Evolutionary conservation across 2,113 vertebrate species (phyloP), one percentile per base, ranked within the genome.

Genomic region (Gymnogyps californianus): DNA sequence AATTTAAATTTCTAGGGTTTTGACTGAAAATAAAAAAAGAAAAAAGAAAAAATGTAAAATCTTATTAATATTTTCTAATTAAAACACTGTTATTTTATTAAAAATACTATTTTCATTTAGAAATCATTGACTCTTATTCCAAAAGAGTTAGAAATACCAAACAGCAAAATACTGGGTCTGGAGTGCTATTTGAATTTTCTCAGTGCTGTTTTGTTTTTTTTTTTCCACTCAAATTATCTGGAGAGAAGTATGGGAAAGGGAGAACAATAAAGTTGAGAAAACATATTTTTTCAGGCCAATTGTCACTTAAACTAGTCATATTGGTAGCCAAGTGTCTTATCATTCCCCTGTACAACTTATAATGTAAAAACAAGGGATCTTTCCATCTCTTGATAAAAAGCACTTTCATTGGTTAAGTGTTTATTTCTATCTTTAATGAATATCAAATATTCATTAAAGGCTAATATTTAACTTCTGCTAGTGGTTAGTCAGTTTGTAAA

Each of bases 81-180:
- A 6, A 57, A 62, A 6, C 10, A 38, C 4, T 19, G 44, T 16
- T 4, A 18, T 58, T 69, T 77, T 57, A 13, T 40, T n/a, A 1
- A 32, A 3, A 46, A 22, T 26, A 47, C 22, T 28, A 26, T 46
- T 55, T 88, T 40, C 1, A 34, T 49, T 36, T 66, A 15, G 9
- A 67, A 93, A 52, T 14, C 7, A 64, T 29, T 47, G 5, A 47
- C 5, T 72, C 5, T 62, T 62, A 47, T 36, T 78, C 16, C 15
- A 52, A 82, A n/a, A 32, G 10, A 38, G 3, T 21, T 67, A 57
- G 8, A 34, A 47, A 32, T 29, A 52, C 7, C 15, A 51, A 54
- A 61, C 66, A 1, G 2, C 6, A 14, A 36, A 79, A 26, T 40
- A 13, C 7, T 5, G 5, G 2, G 4, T 24, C 38, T n/a, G 26